Evolutionary conservation across 1,140 invertebrate species (phyloP), one percentile per base, ranked within the genome.

Genomic region (Nylanderia fulva): DNA sequence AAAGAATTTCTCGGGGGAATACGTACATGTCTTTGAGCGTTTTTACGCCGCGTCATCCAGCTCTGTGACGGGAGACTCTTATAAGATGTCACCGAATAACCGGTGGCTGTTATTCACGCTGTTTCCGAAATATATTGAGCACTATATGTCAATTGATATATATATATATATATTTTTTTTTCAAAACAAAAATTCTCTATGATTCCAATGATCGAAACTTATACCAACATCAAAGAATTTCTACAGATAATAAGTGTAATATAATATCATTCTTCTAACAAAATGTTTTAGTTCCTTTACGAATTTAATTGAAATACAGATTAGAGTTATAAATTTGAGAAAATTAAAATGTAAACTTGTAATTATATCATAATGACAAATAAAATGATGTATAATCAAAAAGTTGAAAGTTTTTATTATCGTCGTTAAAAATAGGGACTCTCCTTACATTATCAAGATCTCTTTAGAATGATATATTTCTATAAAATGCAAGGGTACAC

Each of bases 1-100:
- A 82, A 82, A 82, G 77, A 72, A 82, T 82, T 82, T 72, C 54
- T 82, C 39, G 36, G 13, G 1, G 36, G 18, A 21, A 45, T 82
- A 64, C 27, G 36, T 82, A 33, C 48, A 63, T 76, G 64, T 56
- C 74, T 87, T 84, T 56, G 42, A 75, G 15, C 29, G 11, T 76
- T 84, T 84, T 76, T 84, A 76, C 24, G 29, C 48, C 52, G 8
- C 27, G 29, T 63, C 54, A 13, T 2, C 4, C 27, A 36, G 58
- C 18, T 69, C 24, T 68, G 5, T 61, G 27, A 71, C 45, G 45
- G 68, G 1, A 33, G 39, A 42, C 71, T 13, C n/a, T 71, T 80
- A 27, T 8, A 45, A 58, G 29, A 15, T 52, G 18, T 33, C 18
- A 45, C 61, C 58, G n/a, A n/a, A 52, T 66, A 36, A 77, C 15